Percentiles rank a stretch among this genome's conserved stretches.
phyloP scores from a whole-genome alignment of 2,888 invertebrate genomes.

The Sinohyriopsis cumingii region DNA sequence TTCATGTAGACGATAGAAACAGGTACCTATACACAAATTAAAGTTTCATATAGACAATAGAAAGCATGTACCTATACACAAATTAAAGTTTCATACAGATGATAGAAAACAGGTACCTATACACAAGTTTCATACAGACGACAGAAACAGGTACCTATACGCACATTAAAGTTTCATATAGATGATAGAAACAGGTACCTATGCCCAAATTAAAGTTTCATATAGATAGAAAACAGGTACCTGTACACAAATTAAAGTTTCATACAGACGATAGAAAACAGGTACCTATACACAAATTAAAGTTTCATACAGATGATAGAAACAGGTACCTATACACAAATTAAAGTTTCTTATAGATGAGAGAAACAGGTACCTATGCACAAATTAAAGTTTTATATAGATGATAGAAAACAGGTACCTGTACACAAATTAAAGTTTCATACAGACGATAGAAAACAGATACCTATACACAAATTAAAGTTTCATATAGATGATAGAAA shows the following conservation, averaged over 20 bases:
- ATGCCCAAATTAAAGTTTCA: too few species aligned
- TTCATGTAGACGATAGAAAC: conserved; percentile 23
- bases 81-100: conserved; percentile 6
- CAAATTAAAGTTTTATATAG: conserved; percentile 37
- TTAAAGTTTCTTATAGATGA: conserved; percentile 61
- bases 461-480: conserved; percentile 11
- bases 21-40: conserved; percentile 24
- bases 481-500: conserved; percentile 26
- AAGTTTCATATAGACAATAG: conserved; percentile 40
- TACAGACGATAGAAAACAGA: conserved; percentile 27
- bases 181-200: conserved; percentile 43
- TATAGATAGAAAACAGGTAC: conserved; percentile 34
- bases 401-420: conserved; percentile 43
- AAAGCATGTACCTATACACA: conserved; percentile 30
- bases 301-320: not conserved
- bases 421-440: too few species aligned
- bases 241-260: not conserved
- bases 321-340: too few species aligned
- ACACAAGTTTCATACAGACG: conserved; percentile 10
- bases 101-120: conserved; percentile 37
- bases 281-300: conserved; percentile 21
- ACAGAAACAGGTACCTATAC: conserved; percentile 36
- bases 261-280: conserved; percentile 18
- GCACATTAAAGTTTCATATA: conserved; percentile 24
- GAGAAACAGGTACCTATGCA: conserved; percentile 34